Evolutionary conservation across 2,888 invertebrate genomes (phyloP).

Genomic region (Pinctada fucata): DNA sequence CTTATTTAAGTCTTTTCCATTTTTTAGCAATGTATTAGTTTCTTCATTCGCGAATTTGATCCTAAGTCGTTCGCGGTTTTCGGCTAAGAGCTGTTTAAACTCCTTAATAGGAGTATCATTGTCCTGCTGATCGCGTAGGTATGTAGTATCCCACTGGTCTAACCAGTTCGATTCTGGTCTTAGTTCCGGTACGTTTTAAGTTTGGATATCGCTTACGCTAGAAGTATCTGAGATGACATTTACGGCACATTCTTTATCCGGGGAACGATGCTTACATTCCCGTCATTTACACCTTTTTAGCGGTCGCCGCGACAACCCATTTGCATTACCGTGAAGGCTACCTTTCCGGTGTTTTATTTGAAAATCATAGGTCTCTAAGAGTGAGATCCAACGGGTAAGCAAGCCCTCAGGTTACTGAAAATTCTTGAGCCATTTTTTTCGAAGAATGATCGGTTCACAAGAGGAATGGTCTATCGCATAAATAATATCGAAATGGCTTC

Average conservation of each 20-base stretch:
- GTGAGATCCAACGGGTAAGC: constrained; percentile 51
- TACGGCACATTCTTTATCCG: constrained; percentile 10
- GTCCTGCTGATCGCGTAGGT: constrained; percentile 1
- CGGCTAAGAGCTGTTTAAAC: background rate
- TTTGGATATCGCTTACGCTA: background rate
- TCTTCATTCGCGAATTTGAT: background rate
- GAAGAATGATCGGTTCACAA: constrained; percentile 53
- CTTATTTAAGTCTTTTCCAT: constrained; percentile 1
- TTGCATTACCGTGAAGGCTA: constrained; percentile 30
- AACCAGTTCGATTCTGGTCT: constrained; percentile 17
- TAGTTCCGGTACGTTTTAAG: background rate
- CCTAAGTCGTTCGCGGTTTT: background rate
- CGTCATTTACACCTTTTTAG: constrained; percentile 13
- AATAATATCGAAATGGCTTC: constrained; percentile 45
- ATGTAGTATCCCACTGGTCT: constrained; percentile 14
- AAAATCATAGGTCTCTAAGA: constrained; percentile 35
- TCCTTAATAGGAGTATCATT: constrained; percentile 1
- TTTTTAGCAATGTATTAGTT: constrained; percentile 12
- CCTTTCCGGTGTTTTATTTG: constrained; percentile 27
- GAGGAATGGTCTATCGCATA: constrained; percentile 45
- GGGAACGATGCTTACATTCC: constrained; percentile 38
- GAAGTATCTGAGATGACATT: constrained; percentile 33
- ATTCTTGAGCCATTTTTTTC: constrained; percentile 46
- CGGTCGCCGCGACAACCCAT: constrained; percentile 13
- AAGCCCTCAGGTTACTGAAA: constrained; percentile 42